Base-by-base conservation (phyloP, 1,140 invertebrate species). In the Colletes latitarsis region DNA sequence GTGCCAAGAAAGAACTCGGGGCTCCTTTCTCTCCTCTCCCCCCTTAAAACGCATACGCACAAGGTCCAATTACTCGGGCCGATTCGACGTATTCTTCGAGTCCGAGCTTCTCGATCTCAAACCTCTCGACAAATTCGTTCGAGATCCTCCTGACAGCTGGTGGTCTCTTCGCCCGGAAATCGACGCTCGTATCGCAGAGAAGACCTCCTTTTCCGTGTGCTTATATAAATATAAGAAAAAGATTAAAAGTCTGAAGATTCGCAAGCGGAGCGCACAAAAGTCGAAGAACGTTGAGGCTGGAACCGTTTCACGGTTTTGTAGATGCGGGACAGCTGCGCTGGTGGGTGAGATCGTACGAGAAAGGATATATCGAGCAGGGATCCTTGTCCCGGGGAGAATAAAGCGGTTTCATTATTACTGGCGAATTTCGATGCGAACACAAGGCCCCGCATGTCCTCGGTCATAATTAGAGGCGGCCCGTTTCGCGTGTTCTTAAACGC, bases 271-370 rank as follows among this genome's bases (percentile, higher is more conserved):
- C 6, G 43, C 19, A 71, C 53, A 57, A 82, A 77, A 66, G 64
- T 78, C 30, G 57, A 53, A 57, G 30, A 58, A 84, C 52, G 63
- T 70, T 73, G 52, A 74, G 74, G 63, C 53, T 49, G 64, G 57
- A 73, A 81, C 43, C 39, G 78, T 80, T 76, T 66, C 66, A 55
- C 64, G 53, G 62, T 77, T 68, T 85, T 57, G 66, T 85, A 66
- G 70, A 90, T 92, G 90, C 90, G 91, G 90, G 91, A 91, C 90
- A 92, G 90, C 91, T 92, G 91, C 86, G 55, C 60, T 74, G 39
- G 55, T 64, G 58, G 57, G 19, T 63, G 2, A 19, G 62, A 81
- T 63, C 62, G 12, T 41, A 14, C 41, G 19, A 60, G 69, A 49
- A 30, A 72, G 41, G 76, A 77, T 58, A 82, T 58, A 82, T 82